Conservation (phyloP, 92 coral and sea anemone genomes). For the Siderastrea siderea region DNA sequence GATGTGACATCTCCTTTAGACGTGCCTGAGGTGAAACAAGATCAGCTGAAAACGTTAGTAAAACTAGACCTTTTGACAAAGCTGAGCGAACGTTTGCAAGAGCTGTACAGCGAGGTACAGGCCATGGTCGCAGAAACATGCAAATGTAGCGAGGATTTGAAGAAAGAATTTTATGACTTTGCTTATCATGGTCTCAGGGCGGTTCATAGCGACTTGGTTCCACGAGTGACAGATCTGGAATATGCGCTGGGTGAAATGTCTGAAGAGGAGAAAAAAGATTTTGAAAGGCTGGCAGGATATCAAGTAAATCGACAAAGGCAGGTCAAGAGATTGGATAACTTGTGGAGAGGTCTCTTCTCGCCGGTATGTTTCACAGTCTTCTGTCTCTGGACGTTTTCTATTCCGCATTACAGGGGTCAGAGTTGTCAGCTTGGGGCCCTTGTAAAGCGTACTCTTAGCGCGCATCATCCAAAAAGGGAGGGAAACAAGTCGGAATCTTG, state of each 20-base stretch:
- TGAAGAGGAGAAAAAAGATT: neutral
- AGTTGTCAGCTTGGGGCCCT: too few species aligned
- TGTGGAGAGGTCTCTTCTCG: conserved; percentile 10
- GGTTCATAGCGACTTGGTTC: neutral
- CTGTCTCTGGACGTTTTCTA: too few species aligned
- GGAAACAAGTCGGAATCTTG: too few species aligned
- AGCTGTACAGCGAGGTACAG: neutral
- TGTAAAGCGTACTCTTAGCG: too few species aligned
- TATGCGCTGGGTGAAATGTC: neutral
- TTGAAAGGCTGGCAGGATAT: neutral
- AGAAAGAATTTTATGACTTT: conserved; percentile 7
- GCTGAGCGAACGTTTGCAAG: neutral
- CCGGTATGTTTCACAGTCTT: neutral
- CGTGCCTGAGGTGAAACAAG: neutral
- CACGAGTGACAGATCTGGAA: neutral
- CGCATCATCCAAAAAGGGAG: too few species aligned
- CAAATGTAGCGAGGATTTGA: conserved; percentile 2
- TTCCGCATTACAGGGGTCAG: too few species aligned
- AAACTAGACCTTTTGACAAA: neutral
- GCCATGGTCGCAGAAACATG: conserved; percentile 1
- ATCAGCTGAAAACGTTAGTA: neutral
- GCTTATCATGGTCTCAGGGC: conserved; percentile 13
- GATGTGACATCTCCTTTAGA: neutral
- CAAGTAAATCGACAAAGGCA: neutral
- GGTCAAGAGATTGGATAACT: neutral